phyloP scores from a whole-genome alignment of 2,113 vertebrate species.

The Illadopsis cleaveri region DNA sequence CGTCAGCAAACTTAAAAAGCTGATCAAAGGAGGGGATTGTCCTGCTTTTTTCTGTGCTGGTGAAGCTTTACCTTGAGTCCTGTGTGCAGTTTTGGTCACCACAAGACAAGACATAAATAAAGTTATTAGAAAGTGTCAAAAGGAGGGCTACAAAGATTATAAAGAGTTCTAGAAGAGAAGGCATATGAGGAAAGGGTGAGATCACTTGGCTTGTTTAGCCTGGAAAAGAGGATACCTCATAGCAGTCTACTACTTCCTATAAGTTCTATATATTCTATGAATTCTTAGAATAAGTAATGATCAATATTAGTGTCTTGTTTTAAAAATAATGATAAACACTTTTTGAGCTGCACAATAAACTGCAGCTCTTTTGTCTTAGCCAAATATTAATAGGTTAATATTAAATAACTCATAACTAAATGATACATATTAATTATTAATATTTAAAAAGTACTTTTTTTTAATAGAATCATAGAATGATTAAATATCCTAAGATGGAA shows the following conservation, averaged over 20 bases:
- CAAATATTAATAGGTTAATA: background rate
- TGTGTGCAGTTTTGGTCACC: background rate
- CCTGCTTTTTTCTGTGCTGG: background rate
- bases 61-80: rapidly evolving
- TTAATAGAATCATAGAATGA: background rate
- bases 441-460: background rate
- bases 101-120: background rate
- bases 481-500: background rate
- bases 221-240: background rate
- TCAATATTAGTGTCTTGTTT: background rate
- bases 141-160: background rate
- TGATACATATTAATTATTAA: too few relatives aligned
- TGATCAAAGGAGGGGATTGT: background rate
- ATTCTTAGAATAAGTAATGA: background rate
- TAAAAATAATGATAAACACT: background rate
- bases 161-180: background rate
- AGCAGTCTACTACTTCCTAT: background rate
- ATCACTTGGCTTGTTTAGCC: background rate
- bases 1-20: background rate
- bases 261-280: background rate
- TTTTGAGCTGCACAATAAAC: background rate
- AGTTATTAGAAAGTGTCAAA: background rate
- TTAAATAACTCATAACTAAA: background rate
- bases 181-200: rapidly evolving
- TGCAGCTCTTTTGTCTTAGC: background rate